Conservation (phyloP, 2,113 vertebrate species). For the Alexandromys fortis region DNA sequence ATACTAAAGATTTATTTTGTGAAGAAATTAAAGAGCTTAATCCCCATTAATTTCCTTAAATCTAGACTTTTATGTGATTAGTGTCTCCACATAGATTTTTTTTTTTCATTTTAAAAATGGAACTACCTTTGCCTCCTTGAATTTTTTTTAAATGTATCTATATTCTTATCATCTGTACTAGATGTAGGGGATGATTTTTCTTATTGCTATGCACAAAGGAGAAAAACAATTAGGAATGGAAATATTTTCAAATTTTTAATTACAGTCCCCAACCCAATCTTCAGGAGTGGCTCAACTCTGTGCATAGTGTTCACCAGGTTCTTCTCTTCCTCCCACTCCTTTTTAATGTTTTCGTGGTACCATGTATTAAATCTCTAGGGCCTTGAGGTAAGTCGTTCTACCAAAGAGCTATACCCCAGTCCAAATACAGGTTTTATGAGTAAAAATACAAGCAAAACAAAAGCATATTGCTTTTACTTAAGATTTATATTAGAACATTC, state of each 20-base stretch:
- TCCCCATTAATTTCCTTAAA: conserved; percentile 13
- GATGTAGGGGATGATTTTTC: background rate
- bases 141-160: background rate
- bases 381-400: background rate
- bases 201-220: background rate
- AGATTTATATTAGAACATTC: conserved; percentile 35
- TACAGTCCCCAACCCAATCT: background rate
- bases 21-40: conserved; percentile 25
- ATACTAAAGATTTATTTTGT: conserved; percentile 40
- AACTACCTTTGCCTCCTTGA: background rate
- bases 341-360: background rate
- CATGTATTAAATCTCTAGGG: background rate
- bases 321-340: background rate
- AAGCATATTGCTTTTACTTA: conserved; percentile 25
- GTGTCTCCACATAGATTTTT: conserved; percentile 1
- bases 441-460: conserved; percentile 5
- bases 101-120: conserved; percentile 32
- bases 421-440: background rate
- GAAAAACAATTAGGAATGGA: conserved; percentile 42
- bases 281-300: conserved; percentile 31
- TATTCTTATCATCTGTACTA: background rate
- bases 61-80: conserved; percentile 39
- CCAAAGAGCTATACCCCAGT: background rate
- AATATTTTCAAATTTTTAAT: conserved; percentile 51
- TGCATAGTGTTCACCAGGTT: background rate